Base-by-base conservation (phyloP, 2,113 vertebrate species). In the Chloebia gouldiae region DNA sequence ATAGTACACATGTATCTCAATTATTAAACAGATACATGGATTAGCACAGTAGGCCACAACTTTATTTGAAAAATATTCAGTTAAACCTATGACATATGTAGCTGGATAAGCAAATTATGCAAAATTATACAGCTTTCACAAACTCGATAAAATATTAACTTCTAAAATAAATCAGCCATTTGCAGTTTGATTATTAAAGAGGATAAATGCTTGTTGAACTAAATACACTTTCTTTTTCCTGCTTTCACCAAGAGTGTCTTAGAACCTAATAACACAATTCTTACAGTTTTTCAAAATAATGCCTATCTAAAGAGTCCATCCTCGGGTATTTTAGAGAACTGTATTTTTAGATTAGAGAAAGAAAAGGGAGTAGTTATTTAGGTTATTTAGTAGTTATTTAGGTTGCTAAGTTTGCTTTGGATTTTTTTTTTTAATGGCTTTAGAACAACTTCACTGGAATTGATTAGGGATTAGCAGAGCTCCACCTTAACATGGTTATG, bases 1-100 rank as follows among this genome's bases (percentile, higher is more conserved):
- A 65, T 95, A 95, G 93, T 89, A 76, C 56, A 77, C n/a, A 92
- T 79, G 83, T 90, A 56, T 95, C 91, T 96, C 91, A 77, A 81
- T 97, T 96, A 83, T 94, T 97, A 96, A 90, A 94, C 88, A 94
- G 87, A 84, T 94, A 69, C 90, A 81, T 86, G 81, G 90, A 95
- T 94, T 96, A 96, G 85, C 95, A 95, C 96, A 97, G 96, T 92
- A 72, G 49, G 96, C 85, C 86, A 76, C 86, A 92, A 95, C 79
- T 91, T 50, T 51, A 78, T 96, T 86, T 57, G 91, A 95, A 93
- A 95, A 96, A 94, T 89, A 77, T 23, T 76, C 71, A 70, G 76
- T 81, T 81, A 76, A 86, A 83, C 84, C 95, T 83, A 42, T 80
- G 81, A 82, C 81, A 89, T 91, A 56, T 37, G 61, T 94, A 86